Percentiles rank a stretch among this genome's conserved stretches.
phyloP scores from a whole-genome alignment of 2,797 vertebrate species.

The Helicolenus hilgendorfi region DNA sequence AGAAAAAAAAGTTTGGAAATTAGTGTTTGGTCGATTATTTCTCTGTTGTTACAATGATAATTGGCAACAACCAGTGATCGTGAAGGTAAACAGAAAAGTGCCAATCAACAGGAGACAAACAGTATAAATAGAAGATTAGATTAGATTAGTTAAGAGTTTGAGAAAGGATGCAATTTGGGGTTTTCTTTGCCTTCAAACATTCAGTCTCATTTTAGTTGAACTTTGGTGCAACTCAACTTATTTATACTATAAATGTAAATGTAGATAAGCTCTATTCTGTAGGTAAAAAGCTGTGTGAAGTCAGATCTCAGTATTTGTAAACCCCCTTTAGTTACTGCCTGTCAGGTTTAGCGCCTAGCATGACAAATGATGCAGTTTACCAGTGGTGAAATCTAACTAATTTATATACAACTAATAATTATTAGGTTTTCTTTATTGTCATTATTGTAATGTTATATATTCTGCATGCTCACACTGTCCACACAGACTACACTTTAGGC shows the following conservation, averaged over 20 bases:
- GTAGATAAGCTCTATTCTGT: accelerated
- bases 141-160: constrained; percentile 1
- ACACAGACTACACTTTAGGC: not conserved
- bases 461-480: not conserved
- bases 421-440: not conserved
- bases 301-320: no score
- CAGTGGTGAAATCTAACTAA: no score
- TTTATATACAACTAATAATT: not conserved
- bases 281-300: no score
- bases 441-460: not conserved
- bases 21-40: no score
- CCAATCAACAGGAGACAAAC: constrained; percentile 38
- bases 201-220: not conserved
- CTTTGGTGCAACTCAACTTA: not conserved
- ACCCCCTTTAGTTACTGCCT: no score
- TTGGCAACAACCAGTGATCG: constrained; percentile 15
- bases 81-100: constrained; percentile 50
- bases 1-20: no score
- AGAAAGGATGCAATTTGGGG: not conserved
- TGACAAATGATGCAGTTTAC: no score
- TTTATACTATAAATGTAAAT: no score
- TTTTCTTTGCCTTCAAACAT: not conserved
- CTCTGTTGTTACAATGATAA: no score
- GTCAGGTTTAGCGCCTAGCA: no score
- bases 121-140: constrained; percentile 15